Evolutionary conservation across 2,888 invertebrate species (phyloP).

Genomic region (Pseudoips prasinana): DNA sequence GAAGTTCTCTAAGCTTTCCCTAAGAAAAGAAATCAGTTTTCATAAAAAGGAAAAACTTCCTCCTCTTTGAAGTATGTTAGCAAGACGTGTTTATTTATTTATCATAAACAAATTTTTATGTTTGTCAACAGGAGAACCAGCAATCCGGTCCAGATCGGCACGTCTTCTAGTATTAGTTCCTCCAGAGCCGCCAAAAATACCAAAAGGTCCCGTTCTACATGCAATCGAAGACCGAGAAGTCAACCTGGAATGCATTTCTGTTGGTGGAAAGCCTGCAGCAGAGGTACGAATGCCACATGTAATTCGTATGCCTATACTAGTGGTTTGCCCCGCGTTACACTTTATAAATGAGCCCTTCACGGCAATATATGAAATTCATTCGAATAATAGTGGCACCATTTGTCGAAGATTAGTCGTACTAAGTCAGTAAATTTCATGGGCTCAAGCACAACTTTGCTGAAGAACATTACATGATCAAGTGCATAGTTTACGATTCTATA

Average conservation of each 20-base stretch:
- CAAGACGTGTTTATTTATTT: no score
- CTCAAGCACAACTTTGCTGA: no score
- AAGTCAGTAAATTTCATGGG: no score
- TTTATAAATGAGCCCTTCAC: not conserved
- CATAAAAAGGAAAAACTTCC: no score
- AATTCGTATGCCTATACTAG: not conserved
- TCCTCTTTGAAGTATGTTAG: no score
- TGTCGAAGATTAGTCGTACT: no score
- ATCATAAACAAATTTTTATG: no score
- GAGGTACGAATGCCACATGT: conserved; percentile 79
- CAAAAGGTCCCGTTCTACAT: conserved; percentile 90
- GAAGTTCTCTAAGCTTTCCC: no score
- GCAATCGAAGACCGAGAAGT: conserved; percentile 96
- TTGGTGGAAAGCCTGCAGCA: conserved; percentile 96
- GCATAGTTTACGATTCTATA: no score
- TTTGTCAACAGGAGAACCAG: conserved; percentile 87
- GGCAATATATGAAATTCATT: not conserved
- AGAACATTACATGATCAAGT: no score
- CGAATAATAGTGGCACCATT: no score
- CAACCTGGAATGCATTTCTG: conserved; percentile 94
- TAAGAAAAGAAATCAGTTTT: no score
- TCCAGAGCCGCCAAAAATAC: conserved; percentile 93
- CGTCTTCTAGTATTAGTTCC: conserved; percentile 92
- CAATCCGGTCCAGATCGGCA: conserved; percentile 92
- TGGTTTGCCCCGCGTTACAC: not conserved